A percentile compares a stretch with the other conserved stretches of the same genome.
Conservation (phyloP, 1,140 invertebrate genomes). For the Penaeus japonicus region DNA sequence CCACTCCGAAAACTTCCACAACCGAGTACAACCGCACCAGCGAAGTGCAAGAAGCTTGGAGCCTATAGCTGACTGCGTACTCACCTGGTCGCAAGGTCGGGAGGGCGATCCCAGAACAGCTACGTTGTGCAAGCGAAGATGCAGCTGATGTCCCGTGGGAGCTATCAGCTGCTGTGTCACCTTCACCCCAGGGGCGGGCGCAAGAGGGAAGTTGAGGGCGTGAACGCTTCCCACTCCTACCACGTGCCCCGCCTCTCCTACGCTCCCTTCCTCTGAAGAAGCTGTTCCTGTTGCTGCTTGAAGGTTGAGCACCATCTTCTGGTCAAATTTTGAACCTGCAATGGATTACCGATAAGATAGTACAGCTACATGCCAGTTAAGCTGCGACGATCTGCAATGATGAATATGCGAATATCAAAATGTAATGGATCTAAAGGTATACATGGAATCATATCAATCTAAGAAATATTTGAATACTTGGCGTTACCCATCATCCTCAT, state of each 20-base stretch:
- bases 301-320: neutral
- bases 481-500: too few species aligned
- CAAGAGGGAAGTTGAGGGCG: slow-evolving; percentile 69
- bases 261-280: neutral
- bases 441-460: neutral
- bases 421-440: neutral
- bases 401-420: neutral
- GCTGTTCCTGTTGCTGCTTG: neutral
- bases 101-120: slow-evolving; percentile 14
- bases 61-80: neutral
- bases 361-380: neutral
- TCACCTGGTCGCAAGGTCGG: slow-evolving; percentile 26
- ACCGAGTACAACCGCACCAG: neutral
- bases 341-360: neutral
- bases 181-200: slow-evolving; percentile 66
- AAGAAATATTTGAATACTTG: neutral
- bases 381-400: too few species aligned
- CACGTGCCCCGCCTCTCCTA: slow-evolving; percentile 28
- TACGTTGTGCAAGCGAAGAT: slow-evolving; percentile 61
- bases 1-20: neutral
- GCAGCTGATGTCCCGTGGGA: slow-evolving; percentile 69
- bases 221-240: slow-evolving; percentile 48
- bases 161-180: slow-evolving; percentile 69
- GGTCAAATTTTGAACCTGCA: slow-evolving; percentile 22
- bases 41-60: neutral